Evolutionary conservation across 2,113 vertebrate genomes (phyloP).

Genomic region (Toxostoma redivivum): DNA sequence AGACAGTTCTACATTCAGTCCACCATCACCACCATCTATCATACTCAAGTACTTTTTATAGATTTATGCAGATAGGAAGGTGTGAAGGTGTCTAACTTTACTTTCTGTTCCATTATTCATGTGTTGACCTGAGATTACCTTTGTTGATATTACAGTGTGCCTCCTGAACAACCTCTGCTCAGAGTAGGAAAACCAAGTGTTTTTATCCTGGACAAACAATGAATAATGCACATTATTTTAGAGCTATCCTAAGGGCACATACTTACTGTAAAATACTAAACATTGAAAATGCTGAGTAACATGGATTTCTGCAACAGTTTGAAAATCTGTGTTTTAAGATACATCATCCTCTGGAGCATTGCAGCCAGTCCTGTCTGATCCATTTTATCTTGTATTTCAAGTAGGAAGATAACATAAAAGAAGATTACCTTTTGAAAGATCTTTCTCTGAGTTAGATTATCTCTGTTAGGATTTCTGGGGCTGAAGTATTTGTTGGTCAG

Average conservation of each 20-base stretch:
- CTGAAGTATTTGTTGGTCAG: neutral
- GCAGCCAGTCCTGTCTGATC: neutral
- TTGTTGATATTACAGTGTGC: neutral
- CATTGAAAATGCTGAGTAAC: neutral
- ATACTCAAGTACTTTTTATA: neutral
- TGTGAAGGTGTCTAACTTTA: slow-evolving; percentile 31
- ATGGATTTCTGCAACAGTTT: neutral
- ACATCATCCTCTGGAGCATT: neutral
- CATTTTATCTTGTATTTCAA: neutral
- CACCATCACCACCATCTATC: neutral
- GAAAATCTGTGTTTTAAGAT: neutral
- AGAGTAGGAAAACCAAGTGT: neutral
- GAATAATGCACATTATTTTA: neutral
- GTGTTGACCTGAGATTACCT: slow-evolving; percentile 21
- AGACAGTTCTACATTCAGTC: neutral
- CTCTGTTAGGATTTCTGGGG: neutral
- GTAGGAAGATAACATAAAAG: neutral
- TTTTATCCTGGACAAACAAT: neutral
- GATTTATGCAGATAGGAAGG: slow-evolving; percentile 12
- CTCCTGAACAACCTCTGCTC: slow-evolving; percentile 4
- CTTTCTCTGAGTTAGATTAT: neutral
- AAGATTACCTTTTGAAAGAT: neutral
- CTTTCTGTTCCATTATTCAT: slow-evolving; percentile 52
- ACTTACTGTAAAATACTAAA: neutral
- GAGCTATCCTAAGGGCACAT: neutral